A percentile compares a stretch with the other conserved stretches of the same genome.
phyloP scores from a whole-genome alignment of 2,888 invertebrate species.

The Campoplex nolae region DNA sequence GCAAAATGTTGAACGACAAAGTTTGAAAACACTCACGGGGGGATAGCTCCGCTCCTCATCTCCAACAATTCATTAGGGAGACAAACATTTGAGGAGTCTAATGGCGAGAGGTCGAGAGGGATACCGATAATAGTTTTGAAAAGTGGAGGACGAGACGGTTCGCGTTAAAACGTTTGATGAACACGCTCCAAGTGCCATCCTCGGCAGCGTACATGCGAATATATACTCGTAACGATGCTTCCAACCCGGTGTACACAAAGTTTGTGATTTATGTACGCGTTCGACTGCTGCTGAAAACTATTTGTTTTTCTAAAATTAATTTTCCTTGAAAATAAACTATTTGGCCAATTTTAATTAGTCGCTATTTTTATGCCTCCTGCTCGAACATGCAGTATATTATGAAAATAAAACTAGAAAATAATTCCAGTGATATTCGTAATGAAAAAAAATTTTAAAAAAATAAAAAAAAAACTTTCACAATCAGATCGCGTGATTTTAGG shows the following conservation, averaged over 20 bases:
- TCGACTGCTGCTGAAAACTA: neutral
- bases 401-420: too few relatives aligned
- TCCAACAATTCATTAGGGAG: slow-evolving; percentile 52
- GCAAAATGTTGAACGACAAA: slow-evolving; percentile 20
- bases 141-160: neutral
- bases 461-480: too few relatives aligned
- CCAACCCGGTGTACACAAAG: neutral
- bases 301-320: neutral
- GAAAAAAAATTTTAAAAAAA: too few relatives aligned
- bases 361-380: neutral
- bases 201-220: neutral
- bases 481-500: too few relatives aligned
- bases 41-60: neutral
- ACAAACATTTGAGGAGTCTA: slow-evolving; percentile 60
- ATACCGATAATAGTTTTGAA: slow-evolving; percentile 32
- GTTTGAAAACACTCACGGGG: slow-evolving; percentile 44
- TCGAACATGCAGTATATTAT: too few relatives aligned
- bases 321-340: neutral
- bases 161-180: slow-evolving; percentile 3
- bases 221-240: slow-evolving; percentile 1
- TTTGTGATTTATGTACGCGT: neutral
- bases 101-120: slow-evolving; percentile 26
- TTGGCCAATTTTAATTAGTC: neutral
- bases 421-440: too few relatives aligned
- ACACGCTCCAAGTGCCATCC: neutral